phyloP scores from a whole-genome alignment of 1,140 invertebrate genomes.

The Choristoneura fumiferana region DNA sequence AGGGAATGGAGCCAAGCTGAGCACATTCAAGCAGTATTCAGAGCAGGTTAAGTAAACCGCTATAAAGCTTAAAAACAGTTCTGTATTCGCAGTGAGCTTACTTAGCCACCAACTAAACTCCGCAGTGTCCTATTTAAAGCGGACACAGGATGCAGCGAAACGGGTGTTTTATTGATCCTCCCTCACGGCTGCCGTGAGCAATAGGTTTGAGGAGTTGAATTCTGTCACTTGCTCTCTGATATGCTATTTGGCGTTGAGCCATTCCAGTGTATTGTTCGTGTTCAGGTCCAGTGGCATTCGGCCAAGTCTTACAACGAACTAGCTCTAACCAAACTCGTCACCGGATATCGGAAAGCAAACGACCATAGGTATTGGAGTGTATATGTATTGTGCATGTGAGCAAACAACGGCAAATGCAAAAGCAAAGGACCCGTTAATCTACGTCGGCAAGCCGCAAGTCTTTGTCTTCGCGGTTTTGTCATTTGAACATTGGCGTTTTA shows the following conservation, averaged over 20 bases:
- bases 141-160: not conserved
- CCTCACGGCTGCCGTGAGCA: no score
- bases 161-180: no score
- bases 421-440: conserved; percentile 32
- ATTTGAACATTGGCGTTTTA: conserved; percentile 64
- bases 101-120: conserved; percentile 33
- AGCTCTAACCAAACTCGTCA: not conserved
- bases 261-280: not conserved
- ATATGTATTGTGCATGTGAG: not conserved
- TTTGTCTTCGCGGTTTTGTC: conserved; percentile 37
- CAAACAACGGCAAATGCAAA: conserved; percentile 17
- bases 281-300: not conserved
- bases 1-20: conserved; percentile 32
- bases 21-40: conserved; percentile 26
- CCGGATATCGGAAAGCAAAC: not conserved
- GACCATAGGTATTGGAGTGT: no score
- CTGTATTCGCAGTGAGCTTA: conserved; percentile 16
- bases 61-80: conserved; percentile 29
- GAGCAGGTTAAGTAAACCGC: conserved; percentile 47
- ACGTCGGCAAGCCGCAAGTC: conserved; percentile 20
- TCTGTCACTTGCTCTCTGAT: not conserved
- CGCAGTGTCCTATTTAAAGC: conserved; percentile 35
- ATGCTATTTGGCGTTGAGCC: not conserved
- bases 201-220: no score
- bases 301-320: not conserved